These are phyloP conservation scores for Pteromalus puparum DNA, from an alignment of 1,140 invertebrate genomes.

Conservation along the genomic window DNA sequence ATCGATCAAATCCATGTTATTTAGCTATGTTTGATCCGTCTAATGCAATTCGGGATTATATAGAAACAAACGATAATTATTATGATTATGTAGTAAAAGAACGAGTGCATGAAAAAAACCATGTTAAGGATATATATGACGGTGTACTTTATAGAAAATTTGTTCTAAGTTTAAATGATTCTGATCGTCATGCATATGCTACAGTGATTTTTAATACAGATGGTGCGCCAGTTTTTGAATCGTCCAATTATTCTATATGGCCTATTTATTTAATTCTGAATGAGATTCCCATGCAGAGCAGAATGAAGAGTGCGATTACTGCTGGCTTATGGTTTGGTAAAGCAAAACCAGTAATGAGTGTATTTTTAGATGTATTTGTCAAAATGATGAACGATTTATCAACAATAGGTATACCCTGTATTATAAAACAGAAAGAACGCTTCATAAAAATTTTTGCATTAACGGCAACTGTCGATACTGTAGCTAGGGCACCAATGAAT, in stretches of 20 bases:
- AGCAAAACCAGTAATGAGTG: background rate
- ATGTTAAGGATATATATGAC: conserved; percentile 1
- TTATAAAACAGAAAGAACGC: background rate
- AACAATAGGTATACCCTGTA: conserved; percentile 5
- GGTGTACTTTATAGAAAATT: background rate
- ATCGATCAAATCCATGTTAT: background rate
- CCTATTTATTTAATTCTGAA: background rate
- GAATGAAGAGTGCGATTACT: background rate
- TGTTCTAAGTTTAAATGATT: background rate
- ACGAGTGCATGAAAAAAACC: background rate
- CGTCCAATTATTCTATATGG: background rate
- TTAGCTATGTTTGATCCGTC: conserved; percentile 13
- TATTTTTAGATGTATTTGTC: conserved; percentile 1
- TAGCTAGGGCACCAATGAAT: background rate
- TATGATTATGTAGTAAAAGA: conserved; percentile 20
- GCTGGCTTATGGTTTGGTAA: background rate
- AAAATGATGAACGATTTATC: conserved; percentile 17
- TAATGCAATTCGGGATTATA: background rate
- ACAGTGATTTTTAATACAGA: background rate
- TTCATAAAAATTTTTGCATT: background rate
- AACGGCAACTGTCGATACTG: background rate
- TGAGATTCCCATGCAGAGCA: too few species aligned
- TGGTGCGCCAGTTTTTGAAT: background rate
- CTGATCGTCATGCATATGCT: background rate
- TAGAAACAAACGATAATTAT: conserved; percentile 8